A percentile compares a stretch with the other conserved stretches of the same genome.
Evolutionary conservation across 1,140 invertebrate species (phyloP).

Genomic region (Achatina immaculata): DNA sequence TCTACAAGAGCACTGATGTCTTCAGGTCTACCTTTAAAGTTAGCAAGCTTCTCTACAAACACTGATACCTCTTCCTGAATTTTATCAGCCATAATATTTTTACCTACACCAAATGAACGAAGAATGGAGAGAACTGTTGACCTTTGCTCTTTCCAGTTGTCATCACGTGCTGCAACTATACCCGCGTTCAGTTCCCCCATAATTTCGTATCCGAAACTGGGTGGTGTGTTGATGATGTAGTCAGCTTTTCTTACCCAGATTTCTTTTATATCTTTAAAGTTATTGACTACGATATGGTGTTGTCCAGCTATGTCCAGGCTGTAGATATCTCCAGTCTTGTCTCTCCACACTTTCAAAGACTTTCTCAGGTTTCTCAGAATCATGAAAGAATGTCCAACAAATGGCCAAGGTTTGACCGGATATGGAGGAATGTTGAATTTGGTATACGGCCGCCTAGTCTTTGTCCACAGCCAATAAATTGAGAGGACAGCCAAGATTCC

Average conservation of each 20-base stretch:
- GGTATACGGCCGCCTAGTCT: neutral
- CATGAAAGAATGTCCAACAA: constrained; percentile 6
- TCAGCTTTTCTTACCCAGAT: neutral
- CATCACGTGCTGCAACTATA: neutral
- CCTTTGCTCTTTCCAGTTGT: neutral
- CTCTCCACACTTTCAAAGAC: neutral
- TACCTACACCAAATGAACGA: constrained; percentile 13
- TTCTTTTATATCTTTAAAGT: neutral
- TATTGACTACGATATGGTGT: neutral
- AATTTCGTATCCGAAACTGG: neutral
- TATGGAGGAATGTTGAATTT: neutral
- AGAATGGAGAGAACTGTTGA: neutral
- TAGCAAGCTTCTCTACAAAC: neutral
- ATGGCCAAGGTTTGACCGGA: neutral
- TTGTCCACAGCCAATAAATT: neutral
- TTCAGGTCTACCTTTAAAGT: neutral
- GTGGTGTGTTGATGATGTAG: neutral
- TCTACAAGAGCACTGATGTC: neutral
- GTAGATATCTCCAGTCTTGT: constrained; percentile 13
- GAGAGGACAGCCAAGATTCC: neutral
- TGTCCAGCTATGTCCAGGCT: neutral
- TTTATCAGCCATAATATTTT: constrained; percentile 18
- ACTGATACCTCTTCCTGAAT: neutral
- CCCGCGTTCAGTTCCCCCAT: neutral
- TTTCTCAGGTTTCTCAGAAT: neutral